Evolutionary conservation across 2,113 vertebrate genomes (phyloP).

Genomic region (Indri indri): DNA sequence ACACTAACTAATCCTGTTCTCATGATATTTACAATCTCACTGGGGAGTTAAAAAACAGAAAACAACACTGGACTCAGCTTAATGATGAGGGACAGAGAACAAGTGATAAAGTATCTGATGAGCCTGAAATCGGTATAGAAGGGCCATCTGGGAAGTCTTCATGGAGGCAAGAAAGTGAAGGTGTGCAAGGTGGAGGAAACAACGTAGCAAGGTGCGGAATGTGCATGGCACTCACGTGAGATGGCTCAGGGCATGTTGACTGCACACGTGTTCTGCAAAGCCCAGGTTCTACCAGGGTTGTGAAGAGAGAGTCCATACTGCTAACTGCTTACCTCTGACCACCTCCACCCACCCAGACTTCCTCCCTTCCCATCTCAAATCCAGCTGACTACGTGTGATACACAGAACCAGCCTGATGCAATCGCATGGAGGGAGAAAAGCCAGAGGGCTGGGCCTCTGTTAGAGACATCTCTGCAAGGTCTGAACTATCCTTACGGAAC

Average conservation of each 20-base stretch:
- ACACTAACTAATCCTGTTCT: background rate
- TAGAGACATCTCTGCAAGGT: background rate
- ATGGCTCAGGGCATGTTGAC: background rate
- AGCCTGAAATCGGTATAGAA: background rate
- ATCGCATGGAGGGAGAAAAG: background rate
- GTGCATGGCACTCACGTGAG: accelerated
- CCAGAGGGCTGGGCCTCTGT: background rate
- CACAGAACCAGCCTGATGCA: background rate
- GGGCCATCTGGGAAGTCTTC: background rate
- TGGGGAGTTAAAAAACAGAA: background rate
- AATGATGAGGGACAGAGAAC: background rate
- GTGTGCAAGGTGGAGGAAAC: background rate
- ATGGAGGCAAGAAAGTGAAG: background rate
- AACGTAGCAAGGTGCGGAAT: background rate
- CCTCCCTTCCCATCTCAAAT: background rate
- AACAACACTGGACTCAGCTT: background rate
- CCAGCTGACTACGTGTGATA: background rate
- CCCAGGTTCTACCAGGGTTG: background rate
- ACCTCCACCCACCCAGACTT: background rate
- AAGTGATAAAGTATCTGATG: background rate
- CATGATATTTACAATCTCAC: background rate
- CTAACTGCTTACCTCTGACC: background rate
- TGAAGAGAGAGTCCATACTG: background rate
- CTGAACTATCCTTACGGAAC: background rate
- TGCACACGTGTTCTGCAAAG: background rate